Evolutionary conservation across 2,888 invertebrate genomes (phyloP).

Genomic region (Tetanocera ferruginea): DNA sequence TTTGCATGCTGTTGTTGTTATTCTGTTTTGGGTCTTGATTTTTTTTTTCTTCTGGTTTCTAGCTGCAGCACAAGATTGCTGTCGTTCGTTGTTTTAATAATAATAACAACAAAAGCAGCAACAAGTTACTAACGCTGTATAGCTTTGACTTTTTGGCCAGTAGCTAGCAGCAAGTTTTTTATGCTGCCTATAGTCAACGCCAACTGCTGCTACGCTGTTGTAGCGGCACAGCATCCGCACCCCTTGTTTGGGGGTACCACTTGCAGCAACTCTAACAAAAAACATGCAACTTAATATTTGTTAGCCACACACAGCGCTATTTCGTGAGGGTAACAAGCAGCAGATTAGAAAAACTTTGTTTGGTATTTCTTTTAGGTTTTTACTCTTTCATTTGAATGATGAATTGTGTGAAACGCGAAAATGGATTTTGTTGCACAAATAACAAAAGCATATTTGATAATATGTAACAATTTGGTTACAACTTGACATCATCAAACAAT

Average conservation of each 20-base stretch:
- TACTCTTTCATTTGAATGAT: too few relatives aligned
- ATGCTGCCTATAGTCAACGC: background rate
- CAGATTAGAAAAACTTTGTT: background rate
- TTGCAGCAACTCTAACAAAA: background rate
- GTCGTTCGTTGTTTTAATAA: constrained; percentile 21
- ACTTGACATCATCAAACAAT: too few relatives aligned
- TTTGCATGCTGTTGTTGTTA: background rate
- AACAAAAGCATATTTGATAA: too few relatives aligned
- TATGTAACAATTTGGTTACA: too few relatives aligned
- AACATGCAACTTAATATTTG: background rate
- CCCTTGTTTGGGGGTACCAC: background rate
- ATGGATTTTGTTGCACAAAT: too few relatives aligned
- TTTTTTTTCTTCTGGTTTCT: background rate
- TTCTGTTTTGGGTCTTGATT: background rate
- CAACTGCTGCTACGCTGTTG: background rate
- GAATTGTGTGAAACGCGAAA: too few relatives aligned
- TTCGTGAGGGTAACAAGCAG: constrained; percentile 7
- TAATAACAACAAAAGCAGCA: background rate
- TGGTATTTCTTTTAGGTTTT: too few relatives aligned
- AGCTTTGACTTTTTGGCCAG: background rate
- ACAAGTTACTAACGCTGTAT: background rate
- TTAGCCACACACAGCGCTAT: constrained; percentile 14
- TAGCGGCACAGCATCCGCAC: background rate
- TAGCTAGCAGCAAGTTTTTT: background rate
- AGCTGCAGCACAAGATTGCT: constrained; percentile 17